Evolutionary conservation across 2,797 vertebrate species (phyloP).

Genomic region (Coregonus ussuriensis): DNA sequence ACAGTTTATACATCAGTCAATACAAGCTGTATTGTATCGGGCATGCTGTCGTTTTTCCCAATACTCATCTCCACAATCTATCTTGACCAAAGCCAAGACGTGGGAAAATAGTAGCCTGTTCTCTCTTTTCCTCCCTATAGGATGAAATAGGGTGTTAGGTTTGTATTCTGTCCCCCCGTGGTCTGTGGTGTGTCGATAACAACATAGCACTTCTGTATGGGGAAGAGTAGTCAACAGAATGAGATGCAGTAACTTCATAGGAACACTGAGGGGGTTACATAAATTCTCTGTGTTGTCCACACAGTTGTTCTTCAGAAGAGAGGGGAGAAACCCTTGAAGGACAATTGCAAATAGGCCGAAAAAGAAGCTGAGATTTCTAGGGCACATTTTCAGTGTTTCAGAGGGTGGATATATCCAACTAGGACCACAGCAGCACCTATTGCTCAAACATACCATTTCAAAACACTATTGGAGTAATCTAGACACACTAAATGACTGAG

Average conservation of each 20-base stretch:
- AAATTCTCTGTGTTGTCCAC: background rate
- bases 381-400: background rate
- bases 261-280: background rate
- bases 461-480: background rate
- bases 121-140: background rate
- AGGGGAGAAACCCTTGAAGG: background rate
- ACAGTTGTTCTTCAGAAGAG: background rate
- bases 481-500: background rate
- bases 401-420: background rate
- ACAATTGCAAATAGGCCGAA: constrained; percentile 1
- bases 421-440: background rate
- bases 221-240: background rate
- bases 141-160: background rate
- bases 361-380: background rate
- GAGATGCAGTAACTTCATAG: background rate
- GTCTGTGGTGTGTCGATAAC: background rate
- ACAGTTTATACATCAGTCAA: background rate
- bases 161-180: background rate
- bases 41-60: background rate
- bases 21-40: background rate
- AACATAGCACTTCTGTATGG: background rate
- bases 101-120: background rate
- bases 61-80: background rate
- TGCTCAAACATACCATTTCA: background rate
- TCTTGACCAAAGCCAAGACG: background rate